A percentile compares a stretch with the other conserved stretches of the same genome.
phyloP scores from a whole-genome alignment of 1,140 invertebrate species.

The Mizuhopecten yessoensis region DNA sequence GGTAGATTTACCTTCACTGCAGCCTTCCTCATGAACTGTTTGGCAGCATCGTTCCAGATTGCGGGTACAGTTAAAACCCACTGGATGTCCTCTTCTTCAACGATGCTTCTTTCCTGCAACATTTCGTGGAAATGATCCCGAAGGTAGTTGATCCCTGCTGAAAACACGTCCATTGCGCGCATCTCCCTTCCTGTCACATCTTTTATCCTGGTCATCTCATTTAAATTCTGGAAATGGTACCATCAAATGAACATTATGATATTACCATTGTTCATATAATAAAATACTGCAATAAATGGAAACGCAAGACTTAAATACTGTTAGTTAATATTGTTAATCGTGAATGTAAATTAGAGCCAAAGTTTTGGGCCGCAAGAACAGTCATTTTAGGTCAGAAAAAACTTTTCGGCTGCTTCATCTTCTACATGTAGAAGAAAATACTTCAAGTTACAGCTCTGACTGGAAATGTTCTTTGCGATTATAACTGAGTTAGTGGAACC shows the following conservation, averaged over 20 bases:
- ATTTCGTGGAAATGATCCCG: not conserved
- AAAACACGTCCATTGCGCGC: not conserved
- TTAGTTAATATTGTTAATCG: too few relatives aligned
- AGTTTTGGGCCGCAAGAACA: too few relatives aligned
- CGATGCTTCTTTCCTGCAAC: not conserved
- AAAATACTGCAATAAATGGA: too few relatives aligned
- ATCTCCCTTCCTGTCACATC: not conserved
- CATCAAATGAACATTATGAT: not conserved
- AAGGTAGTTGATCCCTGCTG: conserved; percentile 1
- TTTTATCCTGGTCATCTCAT: not conserved
- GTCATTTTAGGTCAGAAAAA: too few relatives aligned
- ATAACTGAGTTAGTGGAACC: too few relatives aligned
- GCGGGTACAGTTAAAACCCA: not conserved
- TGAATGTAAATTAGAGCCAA: too few relatives aligned
- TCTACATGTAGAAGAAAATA: too few relatives aligned
- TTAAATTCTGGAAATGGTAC: not conserved
- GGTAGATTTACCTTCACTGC: not conserved
- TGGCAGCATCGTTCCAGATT: not conserved
- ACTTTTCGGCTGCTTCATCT: too few relatives aligned
- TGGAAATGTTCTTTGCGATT: too few relatives aligned
- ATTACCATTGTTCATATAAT: too few relatives aligned
- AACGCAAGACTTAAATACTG: too few relatives aligned
- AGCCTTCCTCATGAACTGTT: not conserved
- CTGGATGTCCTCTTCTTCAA: not conserved
- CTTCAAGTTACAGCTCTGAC: too few relatives aligned